Base-by-base conservation (phyloP, 2,113 vertebrate genomes). In the Shinisaurus crocodilurus region DNA sequence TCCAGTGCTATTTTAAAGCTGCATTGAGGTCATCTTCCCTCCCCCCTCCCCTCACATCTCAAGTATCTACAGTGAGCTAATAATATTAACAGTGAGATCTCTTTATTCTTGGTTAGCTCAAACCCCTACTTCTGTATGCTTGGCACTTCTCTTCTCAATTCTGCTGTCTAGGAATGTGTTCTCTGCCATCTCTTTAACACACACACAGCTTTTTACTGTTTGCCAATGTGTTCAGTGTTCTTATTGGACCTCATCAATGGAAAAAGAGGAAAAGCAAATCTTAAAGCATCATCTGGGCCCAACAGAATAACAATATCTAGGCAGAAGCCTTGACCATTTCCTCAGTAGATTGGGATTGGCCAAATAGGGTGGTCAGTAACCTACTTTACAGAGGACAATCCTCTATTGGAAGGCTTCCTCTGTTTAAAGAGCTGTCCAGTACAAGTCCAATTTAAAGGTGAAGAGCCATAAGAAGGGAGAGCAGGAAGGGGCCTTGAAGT, bases 1-100 rank as follows among this genome's bases (percentile, higher is more conserved):
- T 40, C 88, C 25, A 34, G 82, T 34, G 45, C 89, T 90, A 85
- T 90, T 90, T 90, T 90, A 90, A 90, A 85, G 45, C 45, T 69
- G 34, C 27, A 15, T 67, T 77, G 76, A 45, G 63, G 74, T 54
- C 60, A 40, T 20, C 45, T 63, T 79, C 82, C 34, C 48, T n/a
- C 43, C 50, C 18, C 50, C 10, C 70, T 34, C 34, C 88, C n/a
- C n/a, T 57, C n/a, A 54, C 74, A 80, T 80, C 89, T 90, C 89
- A 86, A 90, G 76, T 90, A 85, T 85, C 74, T 67, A 70, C 48
- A 70, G 82, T 57, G 60, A 90, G 83, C 89, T 90, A 86, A 85
- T 90, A 90, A 85, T 90, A 85, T 79, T 32, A 85, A 85, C 27
- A 79, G 60, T 7, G 25, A 90, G 75, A 43, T 50, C 40, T 79